A percentile compares a stretch with the other conserved stretches of the same genome.
Conservation (phyloP, 2,113 vertebrate genomes). For the Oreochromis niloticus region DNA sequence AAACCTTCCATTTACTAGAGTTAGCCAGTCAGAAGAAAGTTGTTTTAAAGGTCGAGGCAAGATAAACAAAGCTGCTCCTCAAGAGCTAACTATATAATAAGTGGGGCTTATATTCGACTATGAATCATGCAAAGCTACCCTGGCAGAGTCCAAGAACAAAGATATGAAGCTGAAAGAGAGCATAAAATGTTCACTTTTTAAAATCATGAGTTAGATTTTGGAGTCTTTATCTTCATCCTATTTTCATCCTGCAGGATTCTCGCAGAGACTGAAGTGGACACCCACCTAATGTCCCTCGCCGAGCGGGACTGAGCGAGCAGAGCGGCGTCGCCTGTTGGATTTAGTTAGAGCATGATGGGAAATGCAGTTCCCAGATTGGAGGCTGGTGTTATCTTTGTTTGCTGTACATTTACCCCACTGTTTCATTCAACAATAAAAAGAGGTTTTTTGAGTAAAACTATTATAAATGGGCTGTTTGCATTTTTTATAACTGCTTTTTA, state of each 20-base stretch:
- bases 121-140: not conserved
- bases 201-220: not conserved
- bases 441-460: slow-evolving; percentile 64
- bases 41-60: not conserved
- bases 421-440: slow-evolving; percentile 66
- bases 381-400: slow-evolving; percentile 59
- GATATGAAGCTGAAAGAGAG: not conserved
- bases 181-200: not conserved
- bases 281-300: slow-evolving; percentile 89
- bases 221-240: accelerated
- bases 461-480: not conserved
- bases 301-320: slow-evolving; percentile 84
- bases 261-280: slow-evolving; percentile 87
- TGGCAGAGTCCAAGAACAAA: not conserved
- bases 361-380: slow-evolving; percentile 37
- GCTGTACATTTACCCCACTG: slow-evolving; percentile 67
- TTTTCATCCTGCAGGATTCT: slow-evolving; percentile 79
- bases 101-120: accelerated
- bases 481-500: not conserved
- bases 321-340: slow-evolving; percentile 36
- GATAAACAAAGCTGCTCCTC: accelerated
- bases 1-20: not conserved
- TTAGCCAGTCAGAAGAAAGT: not conserved
- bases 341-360: slow-evolving; percentile 59
- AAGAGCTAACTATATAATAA: not conserved